These are phyloP conservation scores for Papilio gigon DNA, from an alignment of 2,888 invertebrate species.

Conservation along the genomic window DNA sequence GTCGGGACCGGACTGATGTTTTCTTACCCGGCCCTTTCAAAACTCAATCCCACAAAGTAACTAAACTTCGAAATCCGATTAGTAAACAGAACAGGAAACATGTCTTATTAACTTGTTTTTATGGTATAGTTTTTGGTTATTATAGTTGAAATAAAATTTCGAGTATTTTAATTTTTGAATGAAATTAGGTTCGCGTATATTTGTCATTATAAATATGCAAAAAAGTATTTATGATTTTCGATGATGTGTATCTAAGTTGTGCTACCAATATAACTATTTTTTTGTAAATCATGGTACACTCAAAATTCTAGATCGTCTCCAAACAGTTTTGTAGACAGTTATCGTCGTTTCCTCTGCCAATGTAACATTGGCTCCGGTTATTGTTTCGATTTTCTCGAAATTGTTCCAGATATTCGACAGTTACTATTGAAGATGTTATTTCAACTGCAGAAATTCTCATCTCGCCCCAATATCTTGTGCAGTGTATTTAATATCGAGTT, in stretches of 20 bases:
- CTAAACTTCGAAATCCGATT: conserved; percentile 19
- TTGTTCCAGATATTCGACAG: conserved; percentile 30
- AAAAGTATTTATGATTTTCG: no score
- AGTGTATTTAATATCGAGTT: conserved; percentile 7
- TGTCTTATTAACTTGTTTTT: background rate
- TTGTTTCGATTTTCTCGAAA: conserved; percentile 27
- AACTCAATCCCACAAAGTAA: conserved; percentile 37
- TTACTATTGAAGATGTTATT: conserved; percentile 15
- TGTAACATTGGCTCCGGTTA: conserved; percentile 28
- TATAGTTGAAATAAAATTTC: background rate
- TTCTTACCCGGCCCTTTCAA: conserved; percentile 13
- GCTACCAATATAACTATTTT: background rate
- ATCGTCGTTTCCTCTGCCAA: conserved; percentile 13
- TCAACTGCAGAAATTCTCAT: conserved; percentile 20
- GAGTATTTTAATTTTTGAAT: no score
- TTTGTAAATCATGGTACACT: background rate
- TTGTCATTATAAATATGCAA: background rate
- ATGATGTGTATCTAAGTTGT: no score
- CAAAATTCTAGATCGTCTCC: background rate
- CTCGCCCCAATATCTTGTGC: conserved; percentile 5
- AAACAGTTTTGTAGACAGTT: background rate
- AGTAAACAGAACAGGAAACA: conserved; percentile 9
- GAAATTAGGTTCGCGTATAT: no score
- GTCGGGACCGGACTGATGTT: background rate
- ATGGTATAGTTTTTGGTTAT: background rate